Percentiles rank a stretch among this genome's conserved stretches.
Conservation (phyloP, 2,797 vertebrate genomes). For the Tachyglossus aculeatus region DNA sequence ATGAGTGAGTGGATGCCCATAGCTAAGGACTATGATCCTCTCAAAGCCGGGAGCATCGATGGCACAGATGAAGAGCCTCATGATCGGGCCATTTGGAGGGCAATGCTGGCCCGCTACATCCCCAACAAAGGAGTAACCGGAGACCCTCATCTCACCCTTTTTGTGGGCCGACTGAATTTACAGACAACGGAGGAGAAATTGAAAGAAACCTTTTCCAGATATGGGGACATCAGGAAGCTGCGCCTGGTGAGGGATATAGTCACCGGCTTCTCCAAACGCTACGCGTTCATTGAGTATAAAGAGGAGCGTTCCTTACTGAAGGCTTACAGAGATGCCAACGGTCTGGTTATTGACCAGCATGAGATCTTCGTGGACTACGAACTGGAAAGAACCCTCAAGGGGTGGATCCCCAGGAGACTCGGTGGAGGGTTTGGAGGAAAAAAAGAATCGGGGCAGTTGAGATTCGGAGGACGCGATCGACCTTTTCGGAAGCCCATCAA, state of each 20-base stretch:
- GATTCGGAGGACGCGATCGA: constrained; percentile 93
- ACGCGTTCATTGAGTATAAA: constrained; percentile 92
- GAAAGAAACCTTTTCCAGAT: constrained; percentile 87
- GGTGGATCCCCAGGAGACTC: constrained; percentile 91
- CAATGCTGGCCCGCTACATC: constrained; percentile 86
- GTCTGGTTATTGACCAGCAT: constrained; percentile 89
- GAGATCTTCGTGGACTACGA: constrained; percentile 95
- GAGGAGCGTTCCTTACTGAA: constrained; percentile 87
- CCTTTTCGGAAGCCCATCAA: constrained; percentile 95
- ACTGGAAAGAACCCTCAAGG: constrained; percentile 87
- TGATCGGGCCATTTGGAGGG: constrained; percentile 91
- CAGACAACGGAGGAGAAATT: constrained; percentile 91
- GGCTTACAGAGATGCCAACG: constrained; percentile 90
- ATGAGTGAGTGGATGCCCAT: constrained; percentile 94
- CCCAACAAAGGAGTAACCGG: constrained; percentile 90
- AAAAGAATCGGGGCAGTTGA: constrained; percentile 94
- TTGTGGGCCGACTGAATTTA: constrained; percentile 86
- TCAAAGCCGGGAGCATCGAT: constrained; percentile 97
- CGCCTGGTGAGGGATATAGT: constrained; percentile 90
- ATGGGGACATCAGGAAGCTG: constrained; percentile 86
- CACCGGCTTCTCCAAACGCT: constrained; percentile 92
- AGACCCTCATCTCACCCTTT: constrained; percentile 90
- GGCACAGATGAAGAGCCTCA: constrained; percentile 93
- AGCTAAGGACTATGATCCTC: constrained; percentile 89
- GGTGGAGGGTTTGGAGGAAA: constrained; percentile 94